Percentiles rank a stretch among this genome's conserved stretches.
These are phyloP conservation scores for Onychostoma macrolepis DNA, from an alignment of 2,113 vertebrate species.

Conservation along the genomic window DNA sequence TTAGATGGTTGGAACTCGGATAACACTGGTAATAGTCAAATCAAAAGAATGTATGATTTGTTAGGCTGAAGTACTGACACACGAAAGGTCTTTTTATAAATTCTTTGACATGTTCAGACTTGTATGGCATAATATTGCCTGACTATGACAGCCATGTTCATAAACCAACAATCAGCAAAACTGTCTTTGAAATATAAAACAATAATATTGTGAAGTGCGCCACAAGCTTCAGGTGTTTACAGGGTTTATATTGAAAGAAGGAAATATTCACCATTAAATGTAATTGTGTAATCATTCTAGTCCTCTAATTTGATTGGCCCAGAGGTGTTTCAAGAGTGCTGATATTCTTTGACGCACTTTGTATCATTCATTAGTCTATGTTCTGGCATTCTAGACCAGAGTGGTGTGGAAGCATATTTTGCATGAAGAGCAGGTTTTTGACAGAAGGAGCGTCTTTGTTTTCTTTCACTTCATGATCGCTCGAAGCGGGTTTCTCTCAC, in stretches of 20 bases:
- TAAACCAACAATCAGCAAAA: background rate
- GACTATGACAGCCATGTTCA: background rate
- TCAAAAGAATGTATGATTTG: background rate
- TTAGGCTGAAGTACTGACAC: background rate
- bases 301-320: background rate
- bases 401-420: background rate
- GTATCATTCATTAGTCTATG: background rate
- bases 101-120: background rate
- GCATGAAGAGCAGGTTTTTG: background rate
- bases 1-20: background rate
- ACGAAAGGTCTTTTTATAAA: background rate
- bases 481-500: background rate
- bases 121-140: background rate
- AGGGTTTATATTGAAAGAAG: background rate
- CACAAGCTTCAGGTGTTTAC: background rate
- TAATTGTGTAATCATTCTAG: background rate
- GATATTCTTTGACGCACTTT: background rate
- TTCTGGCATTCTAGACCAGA: background rate
- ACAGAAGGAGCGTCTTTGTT: background rate
- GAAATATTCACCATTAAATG: background rate
- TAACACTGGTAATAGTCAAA: background rate
- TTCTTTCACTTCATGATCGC: background rate
- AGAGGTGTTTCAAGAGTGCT: background rate
- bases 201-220: no score
- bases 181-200: background rate